phyloP scores from a whole-genome alignment of 2,888 invertebrate genomes.

The Temnothorax unifasciatus region DNA sequence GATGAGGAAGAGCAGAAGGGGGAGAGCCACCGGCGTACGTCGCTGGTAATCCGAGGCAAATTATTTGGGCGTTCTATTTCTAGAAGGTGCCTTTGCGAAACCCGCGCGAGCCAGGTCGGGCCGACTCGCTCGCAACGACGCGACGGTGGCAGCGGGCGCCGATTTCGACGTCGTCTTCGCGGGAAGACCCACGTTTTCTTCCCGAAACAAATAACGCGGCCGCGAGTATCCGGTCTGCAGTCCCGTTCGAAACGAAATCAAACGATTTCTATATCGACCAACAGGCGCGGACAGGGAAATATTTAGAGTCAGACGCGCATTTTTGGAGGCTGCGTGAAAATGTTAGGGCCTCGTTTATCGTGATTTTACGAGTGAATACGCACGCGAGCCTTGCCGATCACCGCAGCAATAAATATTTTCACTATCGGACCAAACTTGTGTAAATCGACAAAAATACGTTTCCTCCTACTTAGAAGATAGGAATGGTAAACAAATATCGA shows the following conservation, averaged over 20 bases:
- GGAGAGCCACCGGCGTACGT: constrained; percentile 74
- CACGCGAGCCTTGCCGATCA: constrained; percentile 74
- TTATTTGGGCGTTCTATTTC: constrained; percentile 87
- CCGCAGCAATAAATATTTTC: constrained; percentile 82
- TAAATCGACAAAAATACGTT: constrained; percentile 69
- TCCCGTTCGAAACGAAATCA: neutral
- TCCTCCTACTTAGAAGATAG: neutral
- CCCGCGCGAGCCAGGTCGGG: constrained; percentile 82
- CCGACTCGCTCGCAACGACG: constrained; percentile 74
- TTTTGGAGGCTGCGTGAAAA: constrained; percentile 24
- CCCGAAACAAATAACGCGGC: constrained; percentile 8
- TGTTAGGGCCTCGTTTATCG: constrained; percentile 34
- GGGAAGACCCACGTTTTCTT: constrained; percentile 32
- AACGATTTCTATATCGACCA: constrained; percentile 2
- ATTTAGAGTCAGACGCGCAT: constrained; percentile 4
- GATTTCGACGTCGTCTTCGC: constrained; percentile 55
- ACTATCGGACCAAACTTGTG: constrained; percentile 57
- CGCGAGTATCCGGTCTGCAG: neutral
- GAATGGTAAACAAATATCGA: neutral
- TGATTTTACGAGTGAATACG: constrained; percentile 59
- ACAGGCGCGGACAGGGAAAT: constrained; percentile 4
- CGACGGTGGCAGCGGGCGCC: constrained; percentile 63
- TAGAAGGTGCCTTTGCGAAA: constrained; percentile 87
- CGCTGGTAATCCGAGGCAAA: constrained; percentile 86
- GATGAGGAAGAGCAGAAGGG: constrained; percentile 62